phyloP scores from a whole-genome alignment of 2,888 invertebrate species.

The Eurytoma californica region DNA sequence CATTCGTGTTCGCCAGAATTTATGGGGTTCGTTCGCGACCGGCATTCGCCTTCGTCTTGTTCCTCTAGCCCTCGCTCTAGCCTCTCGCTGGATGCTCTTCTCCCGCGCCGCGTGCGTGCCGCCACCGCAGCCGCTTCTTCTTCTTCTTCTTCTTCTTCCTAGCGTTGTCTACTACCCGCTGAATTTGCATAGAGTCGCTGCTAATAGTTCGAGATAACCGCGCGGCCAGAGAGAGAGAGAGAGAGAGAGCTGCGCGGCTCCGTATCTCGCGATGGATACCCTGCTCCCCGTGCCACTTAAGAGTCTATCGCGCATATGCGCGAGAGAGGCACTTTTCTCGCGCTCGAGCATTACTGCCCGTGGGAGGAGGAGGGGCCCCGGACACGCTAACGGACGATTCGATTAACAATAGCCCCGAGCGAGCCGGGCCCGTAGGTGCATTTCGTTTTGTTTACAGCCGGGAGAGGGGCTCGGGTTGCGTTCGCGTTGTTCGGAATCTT shows the following conservation, averaged over 20 bases:
- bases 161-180: conserved; percentile 59
- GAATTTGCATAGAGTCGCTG: conserved; percentile 70
- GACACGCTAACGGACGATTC: conserved; percentile 44
- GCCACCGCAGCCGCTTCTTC: background rate
- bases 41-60: conserved; percentile 60
- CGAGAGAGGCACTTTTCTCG: background rate
- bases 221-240: background rate
- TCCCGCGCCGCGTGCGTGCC: conserved; percentile 23
- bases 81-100: conserved; percentile 26
- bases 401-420: conserved; percentile 47
- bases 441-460: no score
- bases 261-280: conserved; percentile 51
- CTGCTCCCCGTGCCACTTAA: conserved; percentile 61
- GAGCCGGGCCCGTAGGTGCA: no score
- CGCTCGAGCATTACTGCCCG: conserved; percentile 37
- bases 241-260: conserved; percentile 61
- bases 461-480: no score
- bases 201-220: conserved; percentile 71
- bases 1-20: conserved; percentile 68
- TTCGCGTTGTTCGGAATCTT: no score
- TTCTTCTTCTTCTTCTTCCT: background rate
- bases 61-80: conserved; percentile 52
- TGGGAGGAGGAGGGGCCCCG: conserved; percentile 40
- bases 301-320: conserved; percentile 20
- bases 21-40: conserved; percentile 67